Percentiles rank a stretch among this genome's conserved stretches.
phyloP scores from a whole-genome alignment of 2,797 vertebrate genomes.

The Argya squamiceps region DNA sequence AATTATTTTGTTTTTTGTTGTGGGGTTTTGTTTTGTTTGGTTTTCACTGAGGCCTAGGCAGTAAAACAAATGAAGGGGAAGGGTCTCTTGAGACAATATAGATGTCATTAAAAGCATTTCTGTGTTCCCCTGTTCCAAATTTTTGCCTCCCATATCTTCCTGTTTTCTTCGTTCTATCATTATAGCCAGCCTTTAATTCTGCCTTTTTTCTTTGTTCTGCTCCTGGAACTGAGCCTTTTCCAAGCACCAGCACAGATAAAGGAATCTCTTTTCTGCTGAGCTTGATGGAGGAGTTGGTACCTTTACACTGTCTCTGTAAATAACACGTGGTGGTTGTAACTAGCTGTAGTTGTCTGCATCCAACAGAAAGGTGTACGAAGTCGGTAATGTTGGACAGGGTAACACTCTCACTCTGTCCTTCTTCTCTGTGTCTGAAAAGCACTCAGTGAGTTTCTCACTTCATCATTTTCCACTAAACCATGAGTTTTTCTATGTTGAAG shows the following conservation, averaged over 20 bases:
- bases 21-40: background rate
- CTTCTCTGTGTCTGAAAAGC: background rate
- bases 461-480: background rate
- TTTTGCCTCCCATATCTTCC: background rate
- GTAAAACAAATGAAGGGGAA: background rate
- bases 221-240: background rate
- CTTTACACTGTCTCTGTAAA: background rate
- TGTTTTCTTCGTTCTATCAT: background rate
- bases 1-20: background rate
- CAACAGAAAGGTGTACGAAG: background rate
- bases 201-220: background rate
- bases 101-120: background rate
- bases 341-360: background rate
- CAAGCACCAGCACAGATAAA: background rate
- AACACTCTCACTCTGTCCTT: background rate
- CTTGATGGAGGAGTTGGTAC: background rate
- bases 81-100: background rate
- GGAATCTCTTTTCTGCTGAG: background rate
- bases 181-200: background rate
- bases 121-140: background rate
- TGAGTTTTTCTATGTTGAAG: background rate
- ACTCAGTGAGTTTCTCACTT: background rate
- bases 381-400: background rate
- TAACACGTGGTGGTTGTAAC: background rate
- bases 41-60: background rate